These are phyloP conservation scores for Leucophenga varia DNA, from an alignment of 1,140 invertebrate genomes.

Conservation along the genomic window DNA sequence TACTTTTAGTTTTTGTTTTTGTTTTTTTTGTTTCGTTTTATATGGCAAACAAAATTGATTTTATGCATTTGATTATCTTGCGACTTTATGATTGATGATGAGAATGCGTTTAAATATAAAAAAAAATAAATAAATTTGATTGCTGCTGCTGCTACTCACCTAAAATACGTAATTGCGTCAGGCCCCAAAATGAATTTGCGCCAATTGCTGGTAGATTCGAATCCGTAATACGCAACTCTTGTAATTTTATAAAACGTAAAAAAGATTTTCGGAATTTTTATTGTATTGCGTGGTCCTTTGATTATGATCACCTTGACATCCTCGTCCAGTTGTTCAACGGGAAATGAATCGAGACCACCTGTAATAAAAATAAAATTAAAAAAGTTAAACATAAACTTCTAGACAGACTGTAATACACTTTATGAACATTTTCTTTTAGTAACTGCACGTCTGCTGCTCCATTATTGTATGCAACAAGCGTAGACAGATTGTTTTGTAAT, in stretches of 20 bases:
- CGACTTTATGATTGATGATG: slow-evolving; percentile 21
- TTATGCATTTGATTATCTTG: neutral
- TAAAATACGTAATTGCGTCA: slow-evolving; percentile 67
- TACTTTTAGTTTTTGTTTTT: no score
- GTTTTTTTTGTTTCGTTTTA: no score
- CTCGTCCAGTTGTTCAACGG: slow-evolving; percentile 63
- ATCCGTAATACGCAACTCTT: slow-evolving; percentile 73
- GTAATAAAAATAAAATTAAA: slow-evolving; percentile 53
- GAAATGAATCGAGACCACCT: slow-evolving; percentile 65
- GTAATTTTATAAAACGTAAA: slow-evolving; percentile 63
- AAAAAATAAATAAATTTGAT: no score
- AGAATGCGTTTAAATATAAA: no score
- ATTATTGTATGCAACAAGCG: slow-evolving; percentile 27
- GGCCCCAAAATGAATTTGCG: slow-evolving; percentile 74
- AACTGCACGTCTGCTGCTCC: no score
- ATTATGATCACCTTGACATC: slow-evolving; percentile 70
- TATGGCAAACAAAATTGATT: no score
- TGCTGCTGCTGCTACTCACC: slow-evolving; percentile 55
- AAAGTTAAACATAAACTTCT: no score
- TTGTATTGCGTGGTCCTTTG: slow-evolving; percentile 68
- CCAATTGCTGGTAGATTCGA: slow-evolving; percentile 79
- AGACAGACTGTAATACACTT: no score
- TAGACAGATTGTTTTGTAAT: no score
- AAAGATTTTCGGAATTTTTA: slow-evolving; percentile 76
- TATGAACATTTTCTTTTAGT: no score